Evolutionary conservation across 2,797 vertebrate genomes (phyloP).

Genomic region (Hylomyscus alleni): DNA sequence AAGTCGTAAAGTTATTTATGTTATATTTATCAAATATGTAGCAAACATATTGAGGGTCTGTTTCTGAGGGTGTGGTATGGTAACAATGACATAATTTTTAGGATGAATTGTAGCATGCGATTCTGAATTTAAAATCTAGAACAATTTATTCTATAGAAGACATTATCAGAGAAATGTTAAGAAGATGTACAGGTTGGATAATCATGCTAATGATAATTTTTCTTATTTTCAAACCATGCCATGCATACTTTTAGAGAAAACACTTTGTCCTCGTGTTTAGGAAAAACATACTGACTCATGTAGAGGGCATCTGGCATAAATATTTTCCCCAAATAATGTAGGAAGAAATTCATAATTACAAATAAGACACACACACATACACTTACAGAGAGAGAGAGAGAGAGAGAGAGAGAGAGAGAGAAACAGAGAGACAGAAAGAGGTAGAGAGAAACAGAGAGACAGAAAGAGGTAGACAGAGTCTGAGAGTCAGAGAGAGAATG

Average conservation of each 20-base stretch:
- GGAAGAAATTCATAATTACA: not conserved
- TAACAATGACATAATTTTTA: conserved; percentile 37
- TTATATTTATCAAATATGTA: not conserved
- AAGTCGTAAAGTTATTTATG: not conserved
- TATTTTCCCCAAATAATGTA: conserved; percentile 13
- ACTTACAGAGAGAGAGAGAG: not conserved
- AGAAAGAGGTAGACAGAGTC: not conserved
- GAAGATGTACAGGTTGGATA: not conserved
- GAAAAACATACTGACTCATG: not conserved
- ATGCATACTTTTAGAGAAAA: not conserved
- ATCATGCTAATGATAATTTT: not conserved
- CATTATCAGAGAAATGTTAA: conserved; percentile 31
- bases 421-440: not conserved
- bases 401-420: not conserved
- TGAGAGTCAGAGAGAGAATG: not conserved
- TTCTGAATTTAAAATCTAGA: not conserved
- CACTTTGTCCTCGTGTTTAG: not conserved
- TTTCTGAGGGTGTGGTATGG: not conserved
- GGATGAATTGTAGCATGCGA: not conserved
- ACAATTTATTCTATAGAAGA: not conserved
- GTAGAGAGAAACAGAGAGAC: not conserved
- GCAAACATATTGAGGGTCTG: not conserved
- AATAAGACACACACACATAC: not conserved
- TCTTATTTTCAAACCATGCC: conserved; percentile 28
- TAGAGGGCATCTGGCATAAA: not conserved